phyloP scores from a whole-genome alignment of 2,888 invertebrate species.

The Caenorhabditis imperialis region DNA sequence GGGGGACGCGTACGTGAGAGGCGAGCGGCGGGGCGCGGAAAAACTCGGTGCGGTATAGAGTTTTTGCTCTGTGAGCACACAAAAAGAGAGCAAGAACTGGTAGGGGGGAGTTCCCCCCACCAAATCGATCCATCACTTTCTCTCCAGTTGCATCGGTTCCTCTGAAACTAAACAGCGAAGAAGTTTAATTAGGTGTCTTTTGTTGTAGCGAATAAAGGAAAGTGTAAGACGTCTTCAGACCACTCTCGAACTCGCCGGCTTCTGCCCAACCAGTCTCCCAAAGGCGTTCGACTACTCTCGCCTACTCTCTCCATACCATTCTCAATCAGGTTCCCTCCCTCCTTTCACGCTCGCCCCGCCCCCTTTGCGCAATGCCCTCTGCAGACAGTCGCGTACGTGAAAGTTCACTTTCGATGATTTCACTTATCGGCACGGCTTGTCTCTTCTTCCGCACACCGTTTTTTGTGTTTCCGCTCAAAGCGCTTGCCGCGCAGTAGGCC shows the following conservation, averaged over 20 bases:
- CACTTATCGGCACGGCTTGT: constrained; percentile 33
- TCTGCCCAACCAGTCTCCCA: constrained; percentile 27
- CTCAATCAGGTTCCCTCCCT: constrained; percentile 47
- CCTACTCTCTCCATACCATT: constrained; percentile 7
- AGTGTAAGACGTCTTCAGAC: constrained; percentile 23
- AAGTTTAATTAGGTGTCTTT: constrained; percentile 30
- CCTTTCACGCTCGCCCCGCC: constrained; percentile 35
- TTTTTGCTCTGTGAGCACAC: constrained; percentile 16
- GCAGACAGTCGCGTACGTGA: constrained; percentile 33
- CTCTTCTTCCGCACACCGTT: background rate
- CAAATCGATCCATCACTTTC: too few relatives aligned
- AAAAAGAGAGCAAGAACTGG: constrained; percentile 6
- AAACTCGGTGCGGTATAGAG: background rate
- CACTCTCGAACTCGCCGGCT: constrained; percentile 9
- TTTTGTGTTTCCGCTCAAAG: constrained; percentile 1
- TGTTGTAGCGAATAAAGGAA: constrained; percentile 25
- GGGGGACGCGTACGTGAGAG: constrained; percentile 11
- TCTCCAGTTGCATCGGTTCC: too few relatives aligned
- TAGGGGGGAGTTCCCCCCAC: too few relatives aligned
- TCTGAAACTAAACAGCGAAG: too few relatives aligned
- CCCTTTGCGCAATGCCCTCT: constrained; percentile 27
- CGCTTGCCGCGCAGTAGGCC: too few relatives aligned
- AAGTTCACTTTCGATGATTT: constrained; percentile 53
- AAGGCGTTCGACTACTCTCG: constrained; percentile 42
- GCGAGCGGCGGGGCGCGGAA: constrained; percentile 23